A percentile compares a stretch with the other conserved stretches of the same genome.
Evolutionary conservation across 2,797 vertebrate species (phyloP).

Genomic region (Arnoldichthys spilopterus): DNA sequence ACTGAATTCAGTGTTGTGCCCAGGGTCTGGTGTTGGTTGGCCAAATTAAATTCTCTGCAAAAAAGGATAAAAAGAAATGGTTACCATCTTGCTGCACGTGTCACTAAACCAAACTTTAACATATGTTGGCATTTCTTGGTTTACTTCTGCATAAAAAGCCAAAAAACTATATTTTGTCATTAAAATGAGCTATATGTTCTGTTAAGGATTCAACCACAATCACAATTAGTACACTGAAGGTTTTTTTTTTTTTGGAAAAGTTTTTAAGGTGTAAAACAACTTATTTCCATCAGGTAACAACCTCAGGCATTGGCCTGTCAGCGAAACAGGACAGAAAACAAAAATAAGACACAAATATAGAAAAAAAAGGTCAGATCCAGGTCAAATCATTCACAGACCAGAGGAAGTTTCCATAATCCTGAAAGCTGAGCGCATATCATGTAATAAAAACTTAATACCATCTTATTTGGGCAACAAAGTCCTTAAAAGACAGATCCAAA

Average conservation of each 20-base stretch:
- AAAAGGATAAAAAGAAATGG: background rate
- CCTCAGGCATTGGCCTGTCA: no score
- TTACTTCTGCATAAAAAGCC: no score
- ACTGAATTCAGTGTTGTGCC: slow-evolving; percentile 43
- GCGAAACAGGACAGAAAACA: slow-evolving; percentile 56
- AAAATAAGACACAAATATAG: slow-evolving; percentile 8
- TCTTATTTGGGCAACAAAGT: background rate
- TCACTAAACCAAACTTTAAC: no score
- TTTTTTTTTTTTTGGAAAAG: no score
- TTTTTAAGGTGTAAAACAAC: no score
- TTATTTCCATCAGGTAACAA: no score
- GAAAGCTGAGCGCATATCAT: background rate
- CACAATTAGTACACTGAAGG: no score
- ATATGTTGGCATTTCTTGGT: no score
- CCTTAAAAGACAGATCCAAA: background rate
- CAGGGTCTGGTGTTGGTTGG: slow-evolving; percentile 26
- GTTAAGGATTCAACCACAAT: no score
- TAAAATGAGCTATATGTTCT: no score
- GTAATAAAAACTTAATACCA: background rate
- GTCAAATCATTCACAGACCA: background rate
- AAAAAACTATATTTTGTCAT: no score
- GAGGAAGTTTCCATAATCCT: background rate
- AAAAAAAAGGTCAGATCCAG: background rate
- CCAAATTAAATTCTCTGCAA: slow-evolving; percentile 55
- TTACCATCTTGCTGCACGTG: no score